phyloP scores from a whole-genome alignment of 2,113 vertebrate species.

The Choloepus hoffmanni region DNA sequence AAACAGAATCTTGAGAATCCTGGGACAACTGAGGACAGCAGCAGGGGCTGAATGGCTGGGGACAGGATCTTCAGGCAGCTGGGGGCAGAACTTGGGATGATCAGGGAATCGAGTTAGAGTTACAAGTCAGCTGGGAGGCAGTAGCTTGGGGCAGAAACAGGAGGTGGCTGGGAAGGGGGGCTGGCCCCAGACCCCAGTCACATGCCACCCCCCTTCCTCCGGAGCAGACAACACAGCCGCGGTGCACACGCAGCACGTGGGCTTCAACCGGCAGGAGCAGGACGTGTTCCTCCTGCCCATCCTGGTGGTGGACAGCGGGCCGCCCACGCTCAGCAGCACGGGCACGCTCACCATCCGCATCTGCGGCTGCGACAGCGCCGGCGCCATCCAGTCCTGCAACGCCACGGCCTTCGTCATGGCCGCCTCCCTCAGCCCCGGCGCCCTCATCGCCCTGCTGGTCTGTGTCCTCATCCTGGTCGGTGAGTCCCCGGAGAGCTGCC shows the following conservation, averaged over 20 bases:
- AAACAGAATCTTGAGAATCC: not conserved
- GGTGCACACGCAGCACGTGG: constrained; percentile 92
- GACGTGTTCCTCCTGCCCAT: constrained; percentile 97
- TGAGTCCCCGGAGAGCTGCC: constrained; percentile 85
- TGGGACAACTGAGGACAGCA: too few relatives aligned
- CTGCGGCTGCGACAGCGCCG: constrained; percentile 94
- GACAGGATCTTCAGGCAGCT: not conserved
- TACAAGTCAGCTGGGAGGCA: not conserved
- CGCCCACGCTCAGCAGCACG: constrained; percentile 96
- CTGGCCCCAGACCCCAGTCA: not conserved
- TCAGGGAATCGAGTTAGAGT: not conserved
- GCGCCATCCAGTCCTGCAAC: constrained; percentile 97
- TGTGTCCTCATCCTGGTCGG: constrained; percentile 97
- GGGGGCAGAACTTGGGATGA: constrained; percentile 22
- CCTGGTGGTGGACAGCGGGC: constrained; percentile 95
- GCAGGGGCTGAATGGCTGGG: not conserved
- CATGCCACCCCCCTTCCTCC: not conserved
- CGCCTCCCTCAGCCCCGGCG: constrained; percentile 95
- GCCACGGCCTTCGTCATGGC: constrained; percentile 94
- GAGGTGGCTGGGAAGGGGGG: not conserved
- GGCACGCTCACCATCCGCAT: constrained; percentile 97
- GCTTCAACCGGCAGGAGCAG: constrained; percentile 97
- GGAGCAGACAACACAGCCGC: constrained; percentile 95
- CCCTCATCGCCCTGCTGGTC: constrained; percentile 96
- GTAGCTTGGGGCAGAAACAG: not conserved